Evolutionary conservation across 1,140 invertebrate species (phyloP), one percentile per base, ranked within the genome.

Genomic region (Drosophila takahashii): DNA sequence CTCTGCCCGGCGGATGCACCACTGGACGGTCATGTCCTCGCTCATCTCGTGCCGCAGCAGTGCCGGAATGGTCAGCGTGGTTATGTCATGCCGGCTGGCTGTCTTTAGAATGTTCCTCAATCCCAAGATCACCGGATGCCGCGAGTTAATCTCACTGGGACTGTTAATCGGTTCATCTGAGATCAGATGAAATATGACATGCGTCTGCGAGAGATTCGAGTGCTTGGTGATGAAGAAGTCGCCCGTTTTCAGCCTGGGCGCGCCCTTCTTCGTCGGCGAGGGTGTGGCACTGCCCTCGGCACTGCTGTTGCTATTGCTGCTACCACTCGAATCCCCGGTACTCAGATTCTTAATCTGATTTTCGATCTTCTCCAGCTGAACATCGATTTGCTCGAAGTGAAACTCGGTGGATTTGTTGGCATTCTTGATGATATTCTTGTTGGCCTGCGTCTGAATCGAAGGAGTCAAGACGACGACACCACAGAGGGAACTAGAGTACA

Each of bases 1-100:
- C 93, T 99, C 99, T 0, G 98, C 98, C 79, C 99, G 93, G 90
- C 98, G 97, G 77, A 97, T 95, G 92, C 98, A 99, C 98, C 98
- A 99, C 16, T 95, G 95, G 39, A 98, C 96, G 4, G 98, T 99
- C 97, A 99, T 99, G 85, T 98, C 97, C 96, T 99, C 98, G n/a
- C 96, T 95, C 95, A 99, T 96, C 93, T 98, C 97, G 92, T 99
- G 97, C 3, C 96, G 95, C 36, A 99, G 93, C 16, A 99, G 93
- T 18, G 99, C 94, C 44, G 99, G 98, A 77, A 99, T 95, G 6
- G 98, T 98, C 26, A 99, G 93, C 8, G 96, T 98, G 7, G 96
- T 97, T 53, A 99, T 95, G 93, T 99, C 98, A 93, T 98, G 96
- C 60, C 96, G 95, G 93, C 98, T 98, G 9, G 98, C 98, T 45